Conservation (phyloP, 2,797 vertebrate species). For the Masticophis lateralis region DNA sequence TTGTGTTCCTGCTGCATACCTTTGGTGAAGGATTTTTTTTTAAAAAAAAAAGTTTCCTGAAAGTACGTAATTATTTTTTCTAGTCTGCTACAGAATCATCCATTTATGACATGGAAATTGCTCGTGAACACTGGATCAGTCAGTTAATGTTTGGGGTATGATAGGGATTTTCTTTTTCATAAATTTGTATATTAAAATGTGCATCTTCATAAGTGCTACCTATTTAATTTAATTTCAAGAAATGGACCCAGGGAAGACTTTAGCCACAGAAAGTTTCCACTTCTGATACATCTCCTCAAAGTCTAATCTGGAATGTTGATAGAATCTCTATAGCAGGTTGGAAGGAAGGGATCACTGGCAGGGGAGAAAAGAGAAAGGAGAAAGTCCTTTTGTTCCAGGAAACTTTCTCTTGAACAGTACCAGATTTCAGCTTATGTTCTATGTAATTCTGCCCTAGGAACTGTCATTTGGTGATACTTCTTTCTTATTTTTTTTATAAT, state of each 20-base stretch:
- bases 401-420: background rate
- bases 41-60: background rate
- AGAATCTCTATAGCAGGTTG: background rate
- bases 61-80: background rate
- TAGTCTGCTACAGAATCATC: background rate
- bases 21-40: background rate
- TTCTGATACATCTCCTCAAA: background rate
- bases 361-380: background rate
- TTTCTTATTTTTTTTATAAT: background rate
- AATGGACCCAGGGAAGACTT: background rate
- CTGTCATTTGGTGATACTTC: background rate
- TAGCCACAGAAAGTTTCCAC: background rate
- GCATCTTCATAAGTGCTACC: background rate
- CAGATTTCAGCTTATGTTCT: background rate
- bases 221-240: background rate
- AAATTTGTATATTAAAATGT: background rate
- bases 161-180: background rate
- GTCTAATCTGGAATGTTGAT: background rate
- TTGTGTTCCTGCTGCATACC: background rate
- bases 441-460: background rate
- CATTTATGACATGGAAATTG: background rate
- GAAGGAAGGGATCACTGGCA: background rate
- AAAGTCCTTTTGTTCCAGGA: background rate
- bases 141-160: background rate
- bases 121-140: background rate